Conservation (phyloP, 2,888 invertebrate genomes). For the Eupithecia centaureata region DNA sequence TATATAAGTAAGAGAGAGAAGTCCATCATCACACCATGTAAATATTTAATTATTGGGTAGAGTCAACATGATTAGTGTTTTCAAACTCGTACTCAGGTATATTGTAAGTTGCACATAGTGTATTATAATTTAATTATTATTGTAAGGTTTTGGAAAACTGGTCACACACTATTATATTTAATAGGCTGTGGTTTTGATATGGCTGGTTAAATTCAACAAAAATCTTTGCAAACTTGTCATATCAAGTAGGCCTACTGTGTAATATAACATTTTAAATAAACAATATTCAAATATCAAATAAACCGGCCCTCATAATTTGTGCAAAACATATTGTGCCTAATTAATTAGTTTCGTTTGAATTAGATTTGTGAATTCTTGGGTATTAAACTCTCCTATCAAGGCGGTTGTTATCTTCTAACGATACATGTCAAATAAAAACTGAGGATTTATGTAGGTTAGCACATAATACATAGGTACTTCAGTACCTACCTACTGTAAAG, state of each 20-base stretch:
- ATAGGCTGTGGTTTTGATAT: slow-evolving; percentile 19
- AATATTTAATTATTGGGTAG: not conserved
- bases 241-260: not conserved
- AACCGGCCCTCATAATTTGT: not conserved
- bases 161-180: not conserved
- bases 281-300: not conserved
- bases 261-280: not conserved
- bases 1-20: too few species aligned
- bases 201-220: not conserved
- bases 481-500: too few species aligned
- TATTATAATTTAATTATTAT: not conserved
- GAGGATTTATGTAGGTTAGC: too few species aligned
- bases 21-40: not conserved
- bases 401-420: too few species aligned
- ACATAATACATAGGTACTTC: too few species aligned
- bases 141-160: slow-evolving; percentile 3
- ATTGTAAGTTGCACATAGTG: slow-evolving; percentile 5
- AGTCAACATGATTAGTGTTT: not conserved
- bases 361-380: not conserved
- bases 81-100: not conserved
- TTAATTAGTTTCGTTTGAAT: not conserved
- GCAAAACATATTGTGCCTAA: not conserved
- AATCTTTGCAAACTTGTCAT: not conserved
- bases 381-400: not conserved
- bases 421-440: not conserved